Percentiles rank a stretch among this genome's conserved stretches.
These are phyloP conservation scores for Andrena minutula DNA, from an alignment of 2,888 invertebrate genomes.

Conservation along the genomic window DNA sequence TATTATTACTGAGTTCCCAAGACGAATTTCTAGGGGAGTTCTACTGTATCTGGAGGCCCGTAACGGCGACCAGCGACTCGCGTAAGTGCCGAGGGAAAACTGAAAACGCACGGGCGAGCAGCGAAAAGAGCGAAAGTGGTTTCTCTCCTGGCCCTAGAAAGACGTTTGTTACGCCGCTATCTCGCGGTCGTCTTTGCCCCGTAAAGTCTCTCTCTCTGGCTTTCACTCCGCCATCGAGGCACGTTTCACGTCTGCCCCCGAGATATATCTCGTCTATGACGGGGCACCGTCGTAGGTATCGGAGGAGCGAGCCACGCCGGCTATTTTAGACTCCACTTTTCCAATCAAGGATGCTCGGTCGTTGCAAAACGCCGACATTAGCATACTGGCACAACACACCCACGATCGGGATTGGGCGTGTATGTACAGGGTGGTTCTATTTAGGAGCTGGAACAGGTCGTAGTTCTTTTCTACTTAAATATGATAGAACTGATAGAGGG, in stretches of 20 bases:
- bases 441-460: too few relatives aligned
- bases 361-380: slow-evolving; percentile 57
- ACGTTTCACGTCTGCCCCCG: slow-evolving; percentile 41
- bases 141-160: slow-evolving; percentile 48
- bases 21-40: too few relatives aligned
- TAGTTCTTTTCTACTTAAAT: too few relatives aligned
- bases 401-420: slow-evolving; percentile 17
- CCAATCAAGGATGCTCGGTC: slow-evolving; percentile 31
- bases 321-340: slow-evolving; percentile 42
- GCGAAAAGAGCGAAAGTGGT: slow-evolving; percentile 71
- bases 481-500: too few relatives aligned
- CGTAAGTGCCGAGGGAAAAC: slow-evolving; percentile 43
- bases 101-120: slow-evolving; percentile 63
- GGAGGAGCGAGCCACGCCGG: slow-evolving; percentile 36
- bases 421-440: too few relatives aligned
- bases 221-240: slow-evolving; percentile 51
- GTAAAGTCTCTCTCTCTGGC: slow-evolving; percentile 40
- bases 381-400: slow-evolving; percentile 46
- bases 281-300: slow-evolving; percentile 36
- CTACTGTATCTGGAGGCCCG: neutral
- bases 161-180: slow-evolving; percentile 53
- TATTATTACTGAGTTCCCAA: too few relatives aligned
- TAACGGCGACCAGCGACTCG: neutral
- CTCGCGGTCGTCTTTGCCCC: slow-evolving; percentile 34
- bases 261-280: slow-evolving; percentile 52